These are phyloP conservation scores for Morpho deidamia DNA, from an alignment of 2,888 invertebrate genomes.

Conservation along the genomic window DNA sequence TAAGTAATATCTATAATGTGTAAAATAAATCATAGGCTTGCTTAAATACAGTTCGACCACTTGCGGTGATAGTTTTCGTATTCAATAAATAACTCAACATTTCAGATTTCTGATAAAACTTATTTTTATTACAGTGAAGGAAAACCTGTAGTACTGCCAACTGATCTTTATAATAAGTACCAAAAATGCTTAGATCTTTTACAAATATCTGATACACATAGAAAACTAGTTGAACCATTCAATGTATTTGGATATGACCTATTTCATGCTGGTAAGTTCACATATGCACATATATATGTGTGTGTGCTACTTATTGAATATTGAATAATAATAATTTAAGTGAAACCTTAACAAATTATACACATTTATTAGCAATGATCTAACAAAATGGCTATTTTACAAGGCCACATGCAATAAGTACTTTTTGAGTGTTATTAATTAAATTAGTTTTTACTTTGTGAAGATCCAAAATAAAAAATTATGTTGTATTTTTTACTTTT, in stretches of 20 bases:
- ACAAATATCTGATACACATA: conserved; percentile 67
- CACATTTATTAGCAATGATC: too few species aligned
- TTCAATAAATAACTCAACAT: conserved; percentile 5
- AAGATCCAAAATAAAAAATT: too few species aligned
- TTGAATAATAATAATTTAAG: too few species aligned
- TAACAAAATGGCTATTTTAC: too few species aligned
- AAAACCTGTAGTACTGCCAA: conserved; percentile 73
- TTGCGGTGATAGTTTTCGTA: neutral
- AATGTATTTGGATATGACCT: conserved; percentile 85
- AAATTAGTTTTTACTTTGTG: too few species aligned
- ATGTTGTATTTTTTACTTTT: too few species aligned
- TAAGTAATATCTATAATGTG: neutral
- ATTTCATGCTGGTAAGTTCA: conserved; percentile 81
- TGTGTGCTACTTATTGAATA: too few species aligned
- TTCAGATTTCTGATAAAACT: neutral
- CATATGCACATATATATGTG: neutral
- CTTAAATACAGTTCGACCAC: neutral
- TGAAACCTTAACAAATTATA: too few species aligned
- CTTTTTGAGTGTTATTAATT: too few species aligned
- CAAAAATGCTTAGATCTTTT: conserved; percentile 80
- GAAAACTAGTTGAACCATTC: conserved; percentile 80
- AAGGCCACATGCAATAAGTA: too few species aligned
- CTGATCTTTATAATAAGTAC: conserved; percentile 67
- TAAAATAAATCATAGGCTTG: neutral
- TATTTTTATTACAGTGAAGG: conserved; percentile 72